Base-by-base conservation (phyloP, 2,797 vertebrate species). In the Tarsius wallacei region DNA sequence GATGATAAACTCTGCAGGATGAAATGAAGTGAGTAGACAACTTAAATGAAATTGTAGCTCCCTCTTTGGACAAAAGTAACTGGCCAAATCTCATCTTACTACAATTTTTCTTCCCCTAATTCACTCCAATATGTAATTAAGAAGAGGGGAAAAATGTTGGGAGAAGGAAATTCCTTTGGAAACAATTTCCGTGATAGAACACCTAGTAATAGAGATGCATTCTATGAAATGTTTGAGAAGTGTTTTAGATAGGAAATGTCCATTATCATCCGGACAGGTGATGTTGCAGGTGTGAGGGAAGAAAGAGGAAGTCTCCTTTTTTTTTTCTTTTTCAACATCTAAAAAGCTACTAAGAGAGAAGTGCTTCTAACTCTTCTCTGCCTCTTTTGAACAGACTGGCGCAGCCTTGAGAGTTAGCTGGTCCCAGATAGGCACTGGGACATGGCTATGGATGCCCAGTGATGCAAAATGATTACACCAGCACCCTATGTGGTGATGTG, bases 51-150 rank as follows among this genome's bases (percentile, higher is more conserved):
- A 42, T 42, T 4, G 5, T 19, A 21, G 17, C 66, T 70, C 24
- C 31, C 63, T 82, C 26, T 80, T 55, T 68, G 33, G 80, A 84
- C 59, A 91, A 57, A 93, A 91, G 81, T 59, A 55, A 74, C 57
- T 85, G 47, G 51, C 47, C 64, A 87, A 91, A 85, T 87, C 49
- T 9, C 71, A 68, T 84, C 55, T 78, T 21, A 19, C 61, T 89
- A n/a, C 1, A 83, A 53, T 66, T 93, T 91, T 76, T 81, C 53
- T 74, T 94, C 95, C 57, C 24, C 47, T 28, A 61, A 53, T 51
- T 86, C 7, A 71, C 3, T 24, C n/a, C 53, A 85, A 57, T 9
- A n/a, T 22, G 24, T 24, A 73, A 42, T 24, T 76, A 68, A 95
- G 49, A 87, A 51, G 42, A 85, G 8, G 3, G 55, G 22, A 17